Base-by-base conservation (phyloP, 2,113 vertebrate genomes). In the Brienomyrus longianalis region DNA sequence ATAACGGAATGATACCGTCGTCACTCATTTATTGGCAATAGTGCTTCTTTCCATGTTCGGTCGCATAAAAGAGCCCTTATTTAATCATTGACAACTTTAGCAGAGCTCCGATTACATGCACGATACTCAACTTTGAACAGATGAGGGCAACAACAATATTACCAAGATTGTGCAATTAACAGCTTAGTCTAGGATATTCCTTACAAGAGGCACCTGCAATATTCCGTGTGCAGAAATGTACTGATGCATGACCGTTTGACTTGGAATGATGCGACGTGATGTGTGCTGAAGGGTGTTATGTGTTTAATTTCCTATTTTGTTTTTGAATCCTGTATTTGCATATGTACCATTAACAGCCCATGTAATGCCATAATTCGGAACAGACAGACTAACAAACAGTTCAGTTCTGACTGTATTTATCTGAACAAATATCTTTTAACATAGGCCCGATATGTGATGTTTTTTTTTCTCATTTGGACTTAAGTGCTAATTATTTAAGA, bases 71-170 rank as follows among this genome's bases (percentile, higher is more conserved):
- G 50, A 70, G 31, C 52, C 52, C 39, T 3, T 39, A 83, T 59
- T 83, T 89, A 89, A 89, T 89, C 52, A 89, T 89, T 89, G 52
- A 84, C 89, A 54, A 89, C 56, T 83, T 89, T 89, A 83, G 35
- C 88, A 21, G 51, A 56, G 35, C 19, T 83, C 74, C 51, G 70
- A 83, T 54, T 31, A 54, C 88, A 83, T 83, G 43, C 48, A 89
- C 21, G 50, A 39, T 83, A 43, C 45, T 48, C n/a, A 51, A 51
- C 88, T 89, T 89, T 56, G 70, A 70, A 89, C 88, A 83, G 31
- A 83, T 59, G 51, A 56, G 27, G 77, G 52, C 48, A 87, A 54
- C 85, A 84, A 48, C 43, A 48, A 84, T 84, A 84, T 84, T 84
- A 47, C 39, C 83, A 23, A 84, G 83, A 47, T 48, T 84, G 43